Conservation (phyloP, 1,140 invertebrate species). For the Drosophila tani region DNA sequence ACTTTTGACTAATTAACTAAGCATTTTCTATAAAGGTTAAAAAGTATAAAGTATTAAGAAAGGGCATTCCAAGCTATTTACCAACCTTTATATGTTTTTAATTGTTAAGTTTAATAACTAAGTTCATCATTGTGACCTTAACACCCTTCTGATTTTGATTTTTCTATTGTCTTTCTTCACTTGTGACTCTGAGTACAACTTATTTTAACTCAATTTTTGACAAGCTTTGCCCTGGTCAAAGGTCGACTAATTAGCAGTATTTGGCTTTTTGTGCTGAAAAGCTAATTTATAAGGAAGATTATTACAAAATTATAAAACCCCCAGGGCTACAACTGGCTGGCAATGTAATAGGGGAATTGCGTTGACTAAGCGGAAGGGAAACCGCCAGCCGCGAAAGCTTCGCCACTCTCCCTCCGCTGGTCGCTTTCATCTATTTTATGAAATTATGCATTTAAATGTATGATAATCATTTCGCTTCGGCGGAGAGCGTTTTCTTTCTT, state of each 20-base stretch:
- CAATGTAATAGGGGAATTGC: slow-evolving; percentile 13
- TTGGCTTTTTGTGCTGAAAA: background rate
- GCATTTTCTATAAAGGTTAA: too few relatives aligned
- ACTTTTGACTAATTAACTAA: background rate
- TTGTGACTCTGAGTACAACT: background rate
- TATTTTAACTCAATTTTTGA: background rate
- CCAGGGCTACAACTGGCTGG: slow-evolving; percentile 1
- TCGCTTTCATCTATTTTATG: slow-evolving; percentile 69
- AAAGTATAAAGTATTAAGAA: too few relatives aligned
- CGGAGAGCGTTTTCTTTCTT: slow-evolving; percentile 1
- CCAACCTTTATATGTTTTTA: background rate
- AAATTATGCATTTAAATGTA: slow-evolving; percentile 82
- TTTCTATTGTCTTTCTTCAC: too few relatives aligned
- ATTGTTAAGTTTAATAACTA: background rate
- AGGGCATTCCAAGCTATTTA: background rate
- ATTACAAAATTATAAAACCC: slow-evolving; percentile 19
- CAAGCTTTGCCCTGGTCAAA: slow-evolving; percentile 1
- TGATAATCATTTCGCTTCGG: slow-evolving; percentile 73
- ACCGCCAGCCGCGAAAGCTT: slow-evolving; percentile 4
- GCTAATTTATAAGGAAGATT: slow-evolving; percentile 12
- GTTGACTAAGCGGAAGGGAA: slow-evolving; percentile 18
- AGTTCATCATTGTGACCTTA: background rate
- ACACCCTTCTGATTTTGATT: background rate
- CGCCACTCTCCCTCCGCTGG: slow-evolving; percentile 25
- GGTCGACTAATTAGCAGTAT: slow-evolving; percentile 16